These are phyloP conservation scores for Acropora yongei DNA, from an alignment of 64 coral and sea anemone species.

Conservation along the genomic window DNA sequence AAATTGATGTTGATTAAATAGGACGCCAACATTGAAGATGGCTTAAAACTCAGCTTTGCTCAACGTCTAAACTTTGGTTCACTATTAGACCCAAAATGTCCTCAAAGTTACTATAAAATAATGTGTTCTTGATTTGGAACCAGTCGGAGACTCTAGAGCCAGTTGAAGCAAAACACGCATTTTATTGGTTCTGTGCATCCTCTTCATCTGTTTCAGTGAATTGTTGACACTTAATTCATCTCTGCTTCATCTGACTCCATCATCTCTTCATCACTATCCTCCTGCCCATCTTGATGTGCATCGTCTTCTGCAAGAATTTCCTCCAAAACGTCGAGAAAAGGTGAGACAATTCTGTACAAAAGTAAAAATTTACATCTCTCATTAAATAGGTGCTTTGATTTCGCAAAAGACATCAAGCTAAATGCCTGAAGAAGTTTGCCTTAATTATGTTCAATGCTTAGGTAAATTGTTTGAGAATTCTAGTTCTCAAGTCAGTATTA, in stretches of 20 bases:
- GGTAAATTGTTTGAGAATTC: not conserved
- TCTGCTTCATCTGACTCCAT: not conserved
- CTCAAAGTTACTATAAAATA: not conserved
- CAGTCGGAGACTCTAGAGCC: not conserved
- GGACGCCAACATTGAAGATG: too few relatives aligned
- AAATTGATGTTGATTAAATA: not conserved
- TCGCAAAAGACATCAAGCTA: not conserved
- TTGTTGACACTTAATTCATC: not conserved
- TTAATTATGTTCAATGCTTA: constrained; percentile 2
- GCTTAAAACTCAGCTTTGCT: not conserved
- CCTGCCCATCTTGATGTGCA: constrained; percentile 7
- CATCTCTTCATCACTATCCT: not conserved
- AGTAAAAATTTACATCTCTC: not conserved
- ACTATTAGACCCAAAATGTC: not conserved
- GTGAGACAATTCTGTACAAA: not conserved
- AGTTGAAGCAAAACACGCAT: constrained; percentile 3
- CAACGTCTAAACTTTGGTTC: not conserved
- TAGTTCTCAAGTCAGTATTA: not conserved
- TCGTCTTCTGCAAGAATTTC: not conserved
- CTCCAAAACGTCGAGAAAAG: constrained; percentile 10
- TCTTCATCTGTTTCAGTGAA: not conserved
- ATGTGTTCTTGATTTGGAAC: not conserved
- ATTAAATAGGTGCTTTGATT: not conserved
- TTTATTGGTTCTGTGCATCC: not conserved
- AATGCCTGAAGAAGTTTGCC: not conserved